These are phyloP conservation scores for Synergus umbraculus DNA, from an alignment of 2,888 invertebrate genomes.

Conservation along the genomic window DNA sequence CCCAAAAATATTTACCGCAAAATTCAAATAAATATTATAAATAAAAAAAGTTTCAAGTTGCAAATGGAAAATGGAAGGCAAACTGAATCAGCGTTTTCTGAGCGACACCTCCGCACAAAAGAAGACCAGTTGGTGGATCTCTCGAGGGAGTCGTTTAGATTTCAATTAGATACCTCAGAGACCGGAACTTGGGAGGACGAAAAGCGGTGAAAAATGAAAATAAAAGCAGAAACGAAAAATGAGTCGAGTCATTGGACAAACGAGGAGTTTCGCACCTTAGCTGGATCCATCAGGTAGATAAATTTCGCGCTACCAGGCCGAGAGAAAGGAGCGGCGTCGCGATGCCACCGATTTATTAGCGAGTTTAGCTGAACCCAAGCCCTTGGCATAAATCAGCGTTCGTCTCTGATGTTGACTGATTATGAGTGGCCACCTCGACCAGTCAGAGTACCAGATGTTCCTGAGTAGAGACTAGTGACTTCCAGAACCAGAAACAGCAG, in stretches of 20 bases:
- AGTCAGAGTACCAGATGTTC: slow-evolving; percentile 23
- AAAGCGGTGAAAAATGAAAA: slow-evolving; percentile 39
- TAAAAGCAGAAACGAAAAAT: slow-evolving; percentile 56
- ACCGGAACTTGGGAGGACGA: slow-evolving; percentile 9
- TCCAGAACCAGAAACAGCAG: not conserved
- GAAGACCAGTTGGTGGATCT: slow-evolving; percentile 26
- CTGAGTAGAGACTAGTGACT: slow-evolving; percentile 5
- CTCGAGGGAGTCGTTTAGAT: slow-evolving; percentile 19
- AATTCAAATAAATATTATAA: no score
- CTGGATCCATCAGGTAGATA: not conserved
- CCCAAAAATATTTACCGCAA: not conserved
- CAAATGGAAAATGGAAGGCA: not conserved
- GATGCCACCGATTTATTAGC: slow-evolving; percentile 69
- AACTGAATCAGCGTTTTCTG: slow-evolving; percentile 38
- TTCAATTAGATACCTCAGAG: not conserved
- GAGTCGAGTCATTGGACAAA: slow-evolving; percentile 72
- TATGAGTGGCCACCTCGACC: slow-evolving; percentile 68
- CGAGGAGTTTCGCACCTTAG: slow-evolving; percentile 68
- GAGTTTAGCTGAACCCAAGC: slow-evolving; percentile 71
- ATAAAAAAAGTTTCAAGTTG: not conserved
- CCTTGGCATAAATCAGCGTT: slow-evolving; percentile 72
- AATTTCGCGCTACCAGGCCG: slow-evolving; percentile 19
- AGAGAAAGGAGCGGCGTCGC: slow-evolving; percentile 49
- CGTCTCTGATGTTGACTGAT: slow-evolving; percentile 69
- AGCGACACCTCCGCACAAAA: slow-evolving; percentile 33